Evolutionary conservation across 2,113 vertebrate genomes (phyloP).

Genomic region (Neodontobutis hainanensis): DNA sequence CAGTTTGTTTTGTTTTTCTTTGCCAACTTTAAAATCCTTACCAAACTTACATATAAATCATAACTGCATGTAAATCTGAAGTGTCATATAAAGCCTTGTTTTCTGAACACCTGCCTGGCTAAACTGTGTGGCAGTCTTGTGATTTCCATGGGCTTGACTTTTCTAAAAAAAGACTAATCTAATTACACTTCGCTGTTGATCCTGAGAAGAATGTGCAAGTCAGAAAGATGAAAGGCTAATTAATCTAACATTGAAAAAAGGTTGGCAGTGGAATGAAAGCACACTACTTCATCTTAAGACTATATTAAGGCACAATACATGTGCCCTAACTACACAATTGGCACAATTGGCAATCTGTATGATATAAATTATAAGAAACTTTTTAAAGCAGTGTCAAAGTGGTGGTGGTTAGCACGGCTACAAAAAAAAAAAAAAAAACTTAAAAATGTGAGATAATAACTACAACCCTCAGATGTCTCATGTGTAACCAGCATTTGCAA

Average conservation of each 20-base stretch:
- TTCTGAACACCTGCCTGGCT: conserved; percentile 64
- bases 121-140: conserved; percentile 71
- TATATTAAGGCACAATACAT: no score
- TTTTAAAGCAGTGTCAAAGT: no score
- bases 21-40: conserved; percentile 16
- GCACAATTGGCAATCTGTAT: no score
- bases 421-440: no score
- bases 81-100: conserved; percentile 31
- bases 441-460: background rate
- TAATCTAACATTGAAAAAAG: conserved; percentile 69
- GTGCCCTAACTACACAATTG: no score
- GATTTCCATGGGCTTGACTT: conserved; percentile 71
- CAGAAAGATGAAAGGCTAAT: conserved; percentile 73
- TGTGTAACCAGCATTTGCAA: background rate
- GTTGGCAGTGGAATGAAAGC: conserved; percentile 39
- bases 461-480: background rate
- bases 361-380: no score
- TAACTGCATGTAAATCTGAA: conserved; percentile 50
- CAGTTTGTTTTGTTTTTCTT: background rate
- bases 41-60: conserved; percentile 41
- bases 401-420: no score
- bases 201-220: conserved; percentile 76
- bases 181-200: conserved; percentile 79
- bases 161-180: conserved; percentile 74
- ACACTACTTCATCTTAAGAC: background rate